Percentiles rank a stretch among this genome's conserved stretches.
These are phyloP conservation scores for Clupea harengus DNA, from an alignment of 2,113 vertebrate genomes.

Conservation along the genomic window DNA sequence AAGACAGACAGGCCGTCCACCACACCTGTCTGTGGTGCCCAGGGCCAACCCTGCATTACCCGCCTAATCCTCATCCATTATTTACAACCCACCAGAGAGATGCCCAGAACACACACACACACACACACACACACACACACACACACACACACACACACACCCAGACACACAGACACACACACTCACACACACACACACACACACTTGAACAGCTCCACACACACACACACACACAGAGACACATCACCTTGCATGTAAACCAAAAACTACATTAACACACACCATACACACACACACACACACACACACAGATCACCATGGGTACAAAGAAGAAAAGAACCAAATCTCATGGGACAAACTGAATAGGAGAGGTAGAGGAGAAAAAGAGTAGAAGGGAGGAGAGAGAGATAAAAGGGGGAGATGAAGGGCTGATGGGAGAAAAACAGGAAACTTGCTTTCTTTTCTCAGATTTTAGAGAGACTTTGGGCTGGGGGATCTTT, in stretches of 20 bases:
- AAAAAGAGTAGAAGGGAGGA: neutral
- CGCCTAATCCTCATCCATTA: slow-evolving; percentile 45
- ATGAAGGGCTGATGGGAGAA: neutral
- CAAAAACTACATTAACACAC: neutral
- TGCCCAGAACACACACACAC: slow-evolving; percentile 20
- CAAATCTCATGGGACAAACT: too few species aligned
- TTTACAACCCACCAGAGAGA: slow-evolving; percentile 32
- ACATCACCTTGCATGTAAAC: neutral
- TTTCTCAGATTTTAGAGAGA: neutral
- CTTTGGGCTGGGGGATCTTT: too few species aligned
- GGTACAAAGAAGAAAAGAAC: neutral
- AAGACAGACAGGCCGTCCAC: slow-evolving; percentile 25
- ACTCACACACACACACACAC: slow-evolving; percentile 46
- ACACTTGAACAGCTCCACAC: neutral
- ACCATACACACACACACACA: slow-evolving; percentile 22
- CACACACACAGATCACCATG: slow-evolving; percentile 12
- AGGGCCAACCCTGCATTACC: slow-evolving; percentile 25
- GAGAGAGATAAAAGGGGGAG: neutral
- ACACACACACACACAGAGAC: neutral
- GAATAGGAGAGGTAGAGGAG: neutral
- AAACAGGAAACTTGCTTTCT: neutral
- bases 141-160: slow-evolving; percentile 26
- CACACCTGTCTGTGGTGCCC: slow-evolving; percentile 36
- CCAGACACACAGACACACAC: slow-evolving; percentile 53
- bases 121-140: slow-evolving; percentile 25